phyloP scores from a whole-genome alignment of 2,797 vertebrate genomes.

The Phrynocephalus vlangalii region DNA sequence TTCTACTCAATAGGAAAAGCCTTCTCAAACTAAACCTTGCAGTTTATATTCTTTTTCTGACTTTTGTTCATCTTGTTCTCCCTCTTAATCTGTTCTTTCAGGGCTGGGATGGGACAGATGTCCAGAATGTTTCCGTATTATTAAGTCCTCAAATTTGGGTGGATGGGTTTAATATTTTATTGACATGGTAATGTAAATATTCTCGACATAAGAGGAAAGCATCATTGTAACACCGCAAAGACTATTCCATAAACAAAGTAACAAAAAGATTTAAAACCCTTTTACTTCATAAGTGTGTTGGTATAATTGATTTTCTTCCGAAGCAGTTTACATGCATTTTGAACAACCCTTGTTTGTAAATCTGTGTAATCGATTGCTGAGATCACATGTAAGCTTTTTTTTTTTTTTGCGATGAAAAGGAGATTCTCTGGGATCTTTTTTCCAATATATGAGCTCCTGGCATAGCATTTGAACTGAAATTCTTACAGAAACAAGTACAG shows the following conservation, averaged over 20 bases:
- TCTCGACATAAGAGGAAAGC: constrained; percentile 40
- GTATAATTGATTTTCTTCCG: constrained; percentile 40
- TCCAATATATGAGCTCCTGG: constrained; percentile 4
- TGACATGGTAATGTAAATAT: constrained; percentile 28
- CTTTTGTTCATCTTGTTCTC: constrained; percentile 39
- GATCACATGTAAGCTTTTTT: constrained; percentile 7
- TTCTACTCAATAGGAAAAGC: constrained; percentile 68
- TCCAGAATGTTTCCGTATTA: constrained; percentile 41
- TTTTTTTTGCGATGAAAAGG: constrained; percentile 1
- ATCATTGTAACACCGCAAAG: constrained; percentile 44
- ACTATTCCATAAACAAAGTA: constrained; percentile 1
- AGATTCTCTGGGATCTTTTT: neutral
- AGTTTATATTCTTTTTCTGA: constrained; percentile 61
- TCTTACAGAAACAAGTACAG: neutral
- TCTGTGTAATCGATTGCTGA: constrained; percentile 22
- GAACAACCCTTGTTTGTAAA: constrained; percentile 26
- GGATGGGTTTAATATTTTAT: constrained; percentile 65
- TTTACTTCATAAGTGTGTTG: constrained; percentile 22
- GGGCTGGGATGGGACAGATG: constrained; percentile 16
- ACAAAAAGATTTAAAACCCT: neutral
- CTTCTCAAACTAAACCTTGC: constrained; percentile 60
- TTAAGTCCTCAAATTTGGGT: constrained; percentile 51
- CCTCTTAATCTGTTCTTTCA: constrained; percentile 32
- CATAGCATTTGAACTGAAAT: constrained; percentile 37
- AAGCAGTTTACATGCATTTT: constrained; percentile 8